A percentile compares a stretch with the other conserved stretches of the same genome.
phyloP scores from a whole-genome alignment of 30 jellyfish, hydroid and myxozoan genomes.

The Calvadosia cruxmelitensis region DNA sequence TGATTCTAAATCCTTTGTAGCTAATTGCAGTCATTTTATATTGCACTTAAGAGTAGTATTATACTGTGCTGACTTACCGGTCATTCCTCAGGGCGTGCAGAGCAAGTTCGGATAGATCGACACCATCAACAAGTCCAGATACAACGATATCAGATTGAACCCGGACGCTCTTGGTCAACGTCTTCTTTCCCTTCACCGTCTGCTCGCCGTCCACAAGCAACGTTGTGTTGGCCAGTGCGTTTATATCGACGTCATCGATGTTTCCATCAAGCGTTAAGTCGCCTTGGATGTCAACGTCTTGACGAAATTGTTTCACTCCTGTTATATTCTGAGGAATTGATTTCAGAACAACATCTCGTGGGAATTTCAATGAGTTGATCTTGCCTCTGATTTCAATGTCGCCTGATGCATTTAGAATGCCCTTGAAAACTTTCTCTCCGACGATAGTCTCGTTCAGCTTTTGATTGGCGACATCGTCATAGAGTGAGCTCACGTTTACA shows the following conservation, averaged over 20 bases:
- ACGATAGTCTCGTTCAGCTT: background rate
- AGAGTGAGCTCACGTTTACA: background rate
- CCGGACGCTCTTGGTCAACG: conserved; percentile 17
- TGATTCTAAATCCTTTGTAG: too few relatives aligned
- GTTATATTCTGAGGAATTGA: conserved; percentile 12
- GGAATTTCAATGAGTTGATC: conserved; percentile 17
- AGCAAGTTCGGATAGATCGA: conserved; percentile 8
- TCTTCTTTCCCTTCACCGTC: conserved; percentile 22
- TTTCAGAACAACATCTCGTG: conserved; percentile 21
- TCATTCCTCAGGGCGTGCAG: background rate
- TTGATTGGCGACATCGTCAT: background rate
- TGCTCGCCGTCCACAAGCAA: conserved; percentile 16
- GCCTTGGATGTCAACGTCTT: conserved; percentile 12
- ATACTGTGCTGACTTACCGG: background rate
- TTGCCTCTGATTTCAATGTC: conserved; percentile 3
- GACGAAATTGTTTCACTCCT: conserved; percentile 26
- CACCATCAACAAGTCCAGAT: conserved; percentile 17
- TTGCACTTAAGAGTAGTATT: too few relatives aligned
- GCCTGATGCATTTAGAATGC: background rate
- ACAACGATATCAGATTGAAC: conserved; percentile 5
- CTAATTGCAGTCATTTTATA: too few relatives aligned
- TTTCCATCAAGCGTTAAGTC: conserved; percentile 13
- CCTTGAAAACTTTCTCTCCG: background rate
- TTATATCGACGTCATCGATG: conserved; percentile 15
- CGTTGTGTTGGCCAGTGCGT: background rate